Percentiles rank a stretch among this genome's conserved stretches.
phyloP scores from a whole-genome alignment of 2,797 vertebrate genomes.

The Taenioides sp. region DNA sequence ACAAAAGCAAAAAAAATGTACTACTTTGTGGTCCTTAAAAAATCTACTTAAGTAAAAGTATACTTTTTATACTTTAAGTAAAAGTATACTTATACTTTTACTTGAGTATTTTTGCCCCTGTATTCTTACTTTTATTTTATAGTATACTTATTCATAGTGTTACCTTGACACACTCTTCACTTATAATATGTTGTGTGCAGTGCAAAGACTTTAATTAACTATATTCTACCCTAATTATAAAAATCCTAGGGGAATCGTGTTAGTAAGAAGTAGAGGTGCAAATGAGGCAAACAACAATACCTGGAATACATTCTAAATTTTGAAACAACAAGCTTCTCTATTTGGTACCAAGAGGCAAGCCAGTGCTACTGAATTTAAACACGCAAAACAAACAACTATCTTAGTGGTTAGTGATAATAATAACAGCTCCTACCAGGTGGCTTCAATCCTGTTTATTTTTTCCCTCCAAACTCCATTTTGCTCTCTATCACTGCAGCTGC shows the following conservation, averaged over 20 bases:
- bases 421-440: conserved; percentile 34
- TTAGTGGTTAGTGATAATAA: conserved; percentile 49
- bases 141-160: too few relatives aligned
- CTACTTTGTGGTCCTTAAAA: too few relatives aligned
- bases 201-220: conserved; percentile 4
- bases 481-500: conserved; percentile 27
- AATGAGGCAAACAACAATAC: conserved; percentile 44
- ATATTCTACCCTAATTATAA: conserved; percentile 50
- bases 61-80: too few relatives aligned
- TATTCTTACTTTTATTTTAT: too few relatives aligned
- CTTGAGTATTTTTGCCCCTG: too few relatives aligned
- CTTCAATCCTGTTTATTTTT: conserved; percentile 28
- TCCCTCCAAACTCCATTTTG: conserved; percentile 32
- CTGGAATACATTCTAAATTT: conserved; percentile 49
- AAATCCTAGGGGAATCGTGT: conserved; percentile 53
- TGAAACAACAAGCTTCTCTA: conserved; percentile 36
- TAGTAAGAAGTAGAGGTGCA: conserved; percentile 36
- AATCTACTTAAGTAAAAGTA: too few relatives aligned
- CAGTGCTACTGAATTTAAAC: conserved; percentile 34
- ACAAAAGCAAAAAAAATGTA: too few relatives aligned
- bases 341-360: conserved; percentile 10
- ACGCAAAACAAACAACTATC: conserved; percentile 43
- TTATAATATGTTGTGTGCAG: neutral
- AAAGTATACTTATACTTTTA: too few relatives aligned
- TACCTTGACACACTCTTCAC: too few relatives aligned